A percentile compares a stretch with the other conserved stretches of the same genome.
These are phyloP conservation scores for Benthochromis sp. DNA, from an alignment of 2,113 vertebrate species.

Conservation along the genomic window DNA sequence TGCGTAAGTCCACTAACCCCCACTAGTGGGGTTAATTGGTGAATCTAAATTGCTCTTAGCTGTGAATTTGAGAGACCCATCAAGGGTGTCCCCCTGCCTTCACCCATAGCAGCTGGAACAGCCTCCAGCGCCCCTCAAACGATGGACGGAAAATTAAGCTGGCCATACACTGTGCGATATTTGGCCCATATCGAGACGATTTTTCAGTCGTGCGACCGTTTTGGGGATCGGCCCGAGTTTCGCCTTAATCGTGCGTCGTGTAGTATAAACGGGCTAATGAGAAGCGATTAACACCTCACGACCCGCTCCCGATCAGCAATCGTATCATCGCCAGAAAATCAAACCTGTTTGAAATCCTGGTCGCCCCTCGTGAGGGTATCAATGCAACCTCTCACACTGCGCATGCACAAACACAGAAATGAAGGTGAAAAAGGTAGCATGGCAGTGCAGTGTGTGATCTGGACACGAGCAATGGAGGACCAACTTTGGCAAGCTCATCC, in stretches of 20 bases:
- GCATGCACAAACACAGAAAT: rapidly evolving
- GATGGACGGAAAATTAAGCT: background rate
- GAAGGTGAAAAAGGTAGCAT: background rate
- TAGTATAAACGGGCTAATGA: rapidly evolving
- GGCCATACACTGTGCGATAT: rapidly evolving
- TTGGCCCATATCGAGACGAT: rapidly evolving
- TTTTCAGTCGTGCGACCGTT: background rate
- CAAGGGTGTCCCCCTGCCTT: background rate
- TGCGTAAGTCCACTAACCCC: background rate
- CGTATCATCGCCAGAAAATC: background rate
- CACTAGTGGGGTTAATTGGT: background rate
- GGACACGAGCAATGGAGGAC: rapidly evolving
- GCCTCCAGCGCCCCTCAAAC: background rate
- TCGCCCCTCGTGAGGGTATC: rapidly evolving
- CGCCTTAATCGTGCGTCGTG: background rate
- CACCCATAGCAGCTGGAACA: background rate
- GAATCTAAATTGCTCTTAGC: rapidly evolving
- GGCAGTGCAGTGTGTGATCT: background rate
- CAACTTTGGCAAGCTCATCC: background rate
- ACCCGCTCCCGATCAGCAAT: rapidly evolving
- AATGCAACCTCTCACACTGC: background rate
- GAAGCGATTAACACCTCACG: background rate
- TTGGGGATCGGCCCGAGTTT: rapidly evolving
- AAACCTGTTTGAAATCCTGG: background rate
- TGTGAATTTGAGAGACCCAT: background rate